Evolutionary conservation across 1,140 invertebrate genomes (phyloP), one percentile per base, ranked within the genome.

Genomic region (Achatina immaculata): DNA sequence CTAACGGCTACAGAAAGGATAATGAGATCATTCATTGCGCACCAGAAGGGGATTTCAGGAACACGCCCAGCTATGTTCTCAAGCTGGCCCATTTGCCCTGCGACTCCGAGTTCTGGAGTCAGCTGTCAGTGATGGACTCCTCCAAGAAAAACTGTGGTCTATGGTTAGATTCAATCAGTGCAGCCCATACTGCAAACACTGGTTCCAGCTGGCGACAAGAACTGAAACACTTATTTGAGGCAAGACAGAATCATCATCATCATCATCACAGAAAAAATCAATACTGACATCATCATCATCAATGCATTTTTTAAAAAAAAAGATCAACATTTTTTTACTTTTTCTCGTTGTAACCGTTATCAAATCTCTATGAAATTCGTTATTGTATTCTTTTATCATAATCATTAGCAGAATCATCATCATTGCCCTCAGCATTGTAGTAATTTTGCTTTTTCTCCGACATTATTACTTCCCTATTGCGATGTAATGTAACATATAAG

Each of bases 41-140:
- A 1, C 76, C 81, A 68, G 58, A 81, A 3, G 65, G 76, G 42
- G 86, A 89, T 71, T 84, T 86, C 45, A 80, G 88, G 55, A 89
- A 89, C 80, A 84, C 85, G 24, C 85, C 85, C 0, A 84, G 87
- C 68, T 86, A 86, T 77, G 78, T 88, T 6, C 85, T 85, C n/a
- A 84, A 87, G 48, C 45, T 88, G 38, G 69, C 81, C 11, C 62
- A 75, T 38, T 31, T 84, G 62, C 51, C 79, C 21, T 65, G n/a
- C 21, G 65, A 79, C 31, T 40, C 79, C 7, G 21, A 43, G 24
- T 34, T 40, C 36, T 80, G 40, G 42, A 68, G 43, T 79, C 82
- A 51, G 69, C 83, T 69, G 65, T 78, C n/a, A n/a, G 81, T 62
- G 73, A 66, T 21, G 34, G 78, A 16, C 80, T 43, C 6, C 38